Conservation (phyloP, 1,140 invertebrate species). For the Laodelphax striatellus region DNA sequence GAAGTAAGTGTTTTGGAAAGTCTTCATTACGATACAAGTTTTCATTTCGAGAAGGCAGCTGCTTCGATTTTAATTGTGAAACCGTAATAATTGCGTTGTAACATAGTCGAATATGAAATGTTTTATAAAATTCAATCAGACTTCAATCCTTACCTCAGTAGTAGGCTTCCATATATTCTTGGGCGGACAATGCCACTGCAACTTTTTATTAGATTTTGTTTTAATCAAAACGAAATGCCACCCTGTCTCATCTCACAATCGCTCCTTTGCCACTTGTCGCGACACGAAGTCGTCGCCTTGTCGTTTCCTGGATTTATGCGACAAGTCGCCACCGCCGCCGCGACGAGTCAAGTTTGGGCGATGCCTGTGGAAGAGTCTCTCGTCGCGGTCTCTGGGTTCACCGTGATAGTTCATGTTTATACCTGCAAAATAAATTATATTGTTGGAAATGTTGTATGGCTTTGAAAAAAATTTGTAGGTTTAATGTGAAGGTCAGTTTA, state of each 20-base stretch:
- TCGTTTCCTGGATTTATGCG: no score
- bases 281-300: not conserved
- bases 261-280: not conserved
- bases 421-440: no score
- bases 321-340: not conserved
- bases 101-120: no score
- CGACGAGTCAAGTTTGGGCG: constrained; percentile 27
- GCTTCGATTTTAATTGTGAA: no score
- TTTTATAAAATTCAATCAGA: not conserved
- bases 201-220: not conserved
- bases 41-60: no score
- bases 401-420: constrained; percentile 28
- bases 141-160: constrained; percentile 44
- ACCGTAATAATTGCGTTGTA: not conserved
- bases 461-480: no score
- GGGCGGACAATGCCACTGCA: constrained; percentile 61
- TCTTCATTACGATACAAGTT: no score
- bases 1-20: no score
- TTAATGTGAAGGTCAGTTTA: no score
- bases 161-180: constrained; percentile 71
- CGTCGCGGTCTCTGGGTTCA: constrained; percentile 15
- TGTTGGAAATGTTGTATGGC: no score
- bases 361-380: constrained; percentile 33
- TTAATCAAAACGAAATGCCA: not conserved
- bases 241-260: no score